Base-by-base conservation (phyloP, 2,113 vertebrate genomes). In the Leucosticte australis region DNA sequence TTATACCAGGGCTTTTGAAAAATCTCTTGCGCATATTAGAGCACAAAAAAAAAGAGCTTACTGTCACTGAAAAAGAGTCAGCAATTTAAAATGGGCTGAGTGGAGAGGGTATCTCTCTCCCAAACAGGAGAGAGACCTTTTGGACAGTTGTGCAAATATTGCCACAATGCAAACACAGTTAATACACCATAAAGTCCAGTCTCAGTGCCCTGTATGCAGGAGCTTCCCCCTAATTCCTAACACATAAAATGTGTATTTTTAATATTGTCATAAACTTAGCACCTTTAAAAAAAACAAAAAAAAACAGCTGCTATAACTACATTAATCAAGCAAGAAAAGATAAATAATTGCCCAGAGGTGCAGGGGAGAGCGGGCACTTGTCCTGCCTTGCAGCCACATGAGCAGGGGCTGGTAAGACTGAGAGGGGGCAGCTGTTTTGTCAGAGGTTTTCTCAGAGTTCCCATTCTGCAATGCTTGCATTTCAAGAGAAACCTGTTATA, bases 401-500 rank as follows among this genome's bases (percentile, higher is more conserved):
- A 59, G 35, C 35, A 7, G 37, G 31, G 90, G 63, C 69, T 75
- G 84, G 6, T 37, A 50, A 73, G 67, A 44, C 55, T 60, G 7
- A 52, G 49, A 28, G 18, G 30, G 60, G 35, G 24, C 33, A 22
- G 53, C 88, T 94, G 21, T n/a, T 86, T 50, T 78, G 44, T 62
- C n/a, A 19, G 3, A 2, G 5, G 13, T 62, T 15, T 62, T 88
- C 52, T 11, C 4, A 1, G 82, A 46, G 59, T 53, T 95, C 15
- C 17, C 56, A 62, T 52, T 59, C 55, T 74, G 80, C 55, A 81
- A 69, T 56, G 35, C 49, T 44, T 91, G 81, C 82, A 44, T 88
- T 84, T 97, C 77, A 88, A 77, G 74, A 94, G 93, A 70, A 92
- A 88, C 64, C 92, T 83, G 52, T 77, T 92, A 96, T 47, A 95